A percentile compares a stretch with the other conserved stretches of the same genome.
Evolutionary conservation across 2,797 vertebrate genomes (phyloP).

Genomic region (Parauchenoglanis punctatus): DNA sequence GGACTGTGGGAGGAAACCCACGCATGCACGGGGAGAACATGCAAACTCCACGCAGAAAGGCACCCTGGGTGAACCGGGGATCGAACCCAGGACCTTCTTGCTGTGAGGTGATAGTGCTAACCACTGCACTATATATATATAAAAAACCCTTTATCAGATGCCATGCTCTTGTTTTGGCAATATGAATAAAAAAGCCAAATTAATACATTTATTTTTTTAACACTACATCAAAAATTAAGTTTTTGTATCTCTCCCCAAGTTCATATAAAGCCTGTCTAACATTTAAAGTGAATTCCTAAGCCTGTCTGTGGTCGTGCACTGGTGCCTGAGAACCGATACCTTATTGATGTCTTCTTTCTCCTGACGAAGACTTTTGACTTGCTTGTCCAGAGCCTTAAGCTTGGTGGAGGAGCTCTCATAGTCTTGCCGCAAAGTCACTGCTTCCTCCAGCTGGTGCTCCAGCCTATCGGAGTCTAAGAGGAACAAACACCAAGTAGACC

Average conservation of each 20-base stretch:
- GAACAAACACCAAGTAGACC: slow-evolving; percentile 26
- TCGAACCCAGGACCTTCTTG: too few species aligned
- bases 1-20: too few species aligned
- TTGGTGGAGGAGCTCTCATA: slow-evolving; percentile 86
- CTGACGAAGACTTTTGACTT: slow-evolving; percentile 83
- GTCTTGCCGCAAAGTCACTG: slow-evolving; percentile 84
- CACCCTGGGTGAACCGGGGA: too few species aligned
- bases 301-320: not conserved
- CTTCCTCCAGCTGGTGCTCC: slow-evolving; percentile 90
- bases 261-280: not conserved
- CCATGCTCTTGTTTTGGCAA: not conserved
- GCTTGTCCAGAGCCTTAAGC: slow-evolving; percentile 87
- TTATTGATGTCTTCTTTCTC: slow-evolving; percentile 94
- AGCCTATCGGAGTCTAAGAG: slow-evolving; percentile 85
- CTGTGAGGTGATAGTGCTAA: too few species aligned
- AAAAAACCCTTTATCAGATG: not conserved
- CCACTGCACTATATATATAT: not conserved
- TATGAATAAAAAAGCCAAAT: not conserved
- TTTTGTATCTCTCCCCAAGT: not conserved
- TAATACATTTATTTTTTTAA: not conserved
- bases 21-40: too few species aligned
- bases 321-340: slow-evolving; percentile 67
- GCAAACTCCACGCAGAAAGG: too few species aligned
- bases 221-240: not conserved
- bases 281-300: not conserved